These are phyloP conservation scores for Caenorhabditis sulstoni DNA, from an alignment of 2,888 invertebrate genomes.

Conservation along the genomic window DNA sequence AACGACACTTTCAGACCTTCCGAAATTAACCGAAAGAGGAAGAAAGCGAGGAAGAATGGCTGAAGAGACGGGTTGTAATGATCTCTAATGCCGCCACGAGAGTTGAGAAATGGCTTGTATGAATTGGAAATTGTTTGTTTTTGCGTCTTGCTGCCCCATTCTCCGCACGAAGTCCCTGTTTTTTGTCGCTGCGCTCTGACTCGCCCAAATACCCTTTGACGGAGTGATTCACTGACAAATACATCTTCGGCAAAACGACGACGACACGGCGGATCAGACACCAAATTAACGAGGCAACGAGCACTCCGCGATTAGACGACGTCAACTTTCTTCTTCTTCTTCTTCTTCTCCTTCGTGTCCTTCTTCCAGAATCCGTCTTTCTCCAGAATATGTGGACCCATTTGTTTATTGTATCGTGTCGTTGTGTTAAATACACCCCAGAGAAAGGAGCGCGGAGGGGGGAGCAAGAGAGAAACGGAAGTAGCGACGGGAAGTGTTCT, in stretches of 20 bases:
- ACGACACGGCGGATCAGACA: constrained; percentile 5
- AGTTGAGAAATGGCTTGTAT: constrained; percentile 52
- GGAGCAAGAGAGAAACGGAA: constrained; percentile 36
- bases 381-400: constrained; percentile 6
- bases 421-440: constrained; percentile 21
- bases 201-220: constrained; percentile 43
- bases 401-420: constrained; percentile 47
- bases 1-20: background rate
- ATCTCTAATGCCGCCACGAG: constrained; percentile 26
- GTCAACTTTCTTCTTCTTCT: too few relatives aligned
- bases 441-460: constrained; percentile 4
- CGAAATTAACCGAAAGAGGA: constrained; percentile 28
- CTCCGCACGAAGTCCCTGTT: constrained; percentile 8
- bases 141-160: constrained; percentile 8
- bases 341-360: background rate
- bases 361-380: constrained; percentile 1
- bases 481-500: constrained; percentile 38
- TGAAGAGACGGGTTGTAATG: constrained; percentile 25
- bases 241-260: background rate
- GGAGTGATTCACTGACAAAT: constrained; percentile 23
- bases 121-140: constrained; percentile 50
- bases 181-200: constrained; percentile 32
- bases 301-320: background rate
- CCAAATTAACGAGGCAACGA: constrained; percentile 15
- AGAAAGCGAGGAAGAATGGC: too few relatives aligned